phyloP scores from a whole-genome alignment of 2,888 invertebrate genomes.

The Campoletis raptor region DNA sequence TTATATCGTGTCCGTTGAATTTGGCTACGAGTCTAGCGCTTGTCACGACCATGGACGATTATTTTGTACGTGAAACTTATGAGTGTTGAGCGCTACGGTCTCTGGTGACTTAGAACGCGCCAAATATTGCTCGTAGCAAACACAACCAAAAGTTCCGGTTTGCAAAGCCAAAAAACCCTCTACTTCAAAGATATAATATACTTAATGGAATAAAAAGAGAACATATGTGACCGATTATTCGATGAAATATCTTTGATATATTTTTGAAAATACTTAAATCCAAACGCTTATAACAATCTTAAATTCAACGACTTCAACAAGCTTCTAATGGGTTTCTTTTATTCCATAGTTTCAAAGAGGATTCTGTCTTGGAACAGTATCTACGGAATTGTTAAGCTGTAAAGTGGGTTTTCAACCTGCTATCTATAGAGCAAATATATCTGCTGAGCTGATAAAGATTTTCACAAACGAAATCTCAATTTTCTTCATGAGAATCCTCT shows the following conservation, averaged over 20 bases:
- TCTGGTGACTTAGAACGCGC: slow-evolving; percentile 16
- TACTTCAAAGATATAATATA: background rate
- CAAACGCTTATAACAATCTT: background rate
- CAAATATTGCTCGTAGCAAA: slow-evolving; percentile 34
- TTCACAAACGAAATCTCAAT: background rate
- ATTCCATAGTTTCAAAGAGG: background rate
- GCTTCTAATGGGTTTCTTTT: background rate
- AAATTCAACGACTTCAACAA: background rate
- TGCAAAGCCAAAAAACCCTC: slow-evolving; percentile 19
- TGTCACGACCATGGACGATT: slow-evolving; percentile 59
- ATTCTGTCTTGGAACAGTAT: background rate
- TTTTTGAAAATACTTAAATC: background rate
- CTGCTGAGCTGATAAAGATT: background rate
- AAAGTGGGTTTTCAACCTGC: background rate
- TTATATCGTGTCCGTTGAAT: slow-evolving; percentile 56
- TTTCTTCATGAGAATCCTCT: no score
- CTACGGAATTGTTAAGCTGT: background rate
- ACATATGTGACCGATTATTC: background rate
- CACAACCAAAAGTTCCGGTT: slow-evolving; percentile 34
- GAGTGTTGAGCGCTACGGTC: background rate
- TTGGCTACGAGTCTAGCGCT: slow-evolving; percentile 57
- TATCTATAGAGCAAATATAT: background rate
- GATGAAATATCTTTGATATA: background rate
- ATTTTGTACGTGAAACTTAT: slow-evolving; percentile 40
- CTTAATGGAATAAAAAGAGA: background rate